These are phyloP conservation scores for Mythimna vitellina DNA, from an alignment of 2,888 invertebrate genomes.

Conservation along the genomic window DNA sequence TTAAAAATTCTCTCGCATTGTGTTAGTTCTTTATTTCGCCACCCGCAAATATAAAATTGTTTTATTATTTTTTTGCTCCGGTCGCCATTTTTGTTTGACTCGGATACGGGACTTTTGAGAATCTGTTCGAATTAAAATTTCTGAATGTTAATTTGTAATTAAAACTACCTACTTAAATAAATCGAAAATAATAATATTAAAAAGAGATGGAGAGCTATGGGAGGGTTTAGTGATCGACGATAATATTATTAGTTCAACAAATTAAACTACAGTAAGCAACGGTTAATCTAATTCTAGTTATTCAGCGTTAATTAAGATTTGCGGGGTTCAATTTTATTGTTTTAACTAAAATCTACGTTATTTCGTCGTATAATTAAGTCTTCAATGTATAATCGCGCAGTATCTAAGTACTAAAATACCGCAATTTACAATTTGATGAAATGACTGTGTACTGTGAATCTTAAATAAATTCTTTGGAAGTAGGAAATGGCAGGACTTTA, in stretches of 20 bases:
- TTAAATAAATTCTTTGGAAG: conserved; percentile 10
- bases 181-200: neutral
- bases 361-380: neutral
- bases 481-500: conserved; percentile 29
- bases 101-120: conserved; percentile 26
- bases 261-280: no score
- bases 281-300: no score
- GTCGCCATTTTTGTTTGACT: neutral
- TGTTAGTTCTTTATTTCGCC: conserved; percentile 39
- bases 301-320: neutral
- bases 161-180: neutral
- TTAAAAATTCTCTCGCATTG: neutral
- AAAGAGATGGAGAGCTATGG: no score
- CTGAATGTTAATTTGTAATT: neutral
- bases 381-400: neutral
- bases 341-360: neutral
- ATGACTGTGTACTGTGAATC: neutral
- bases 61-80: neutral
- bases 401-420: no score
- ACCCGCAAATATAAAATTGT: conserved; percentile 17
- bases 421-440: conserved; percentile 22
- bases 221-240: neutral
- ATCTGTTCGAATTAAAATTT: neutral
- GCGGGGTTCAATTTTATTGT: neutral
- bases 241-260: neutral